phyloP scores from a whole-genome alignment of 2,888 invertebrate genomes.

The Auanema sp. region DNA sequence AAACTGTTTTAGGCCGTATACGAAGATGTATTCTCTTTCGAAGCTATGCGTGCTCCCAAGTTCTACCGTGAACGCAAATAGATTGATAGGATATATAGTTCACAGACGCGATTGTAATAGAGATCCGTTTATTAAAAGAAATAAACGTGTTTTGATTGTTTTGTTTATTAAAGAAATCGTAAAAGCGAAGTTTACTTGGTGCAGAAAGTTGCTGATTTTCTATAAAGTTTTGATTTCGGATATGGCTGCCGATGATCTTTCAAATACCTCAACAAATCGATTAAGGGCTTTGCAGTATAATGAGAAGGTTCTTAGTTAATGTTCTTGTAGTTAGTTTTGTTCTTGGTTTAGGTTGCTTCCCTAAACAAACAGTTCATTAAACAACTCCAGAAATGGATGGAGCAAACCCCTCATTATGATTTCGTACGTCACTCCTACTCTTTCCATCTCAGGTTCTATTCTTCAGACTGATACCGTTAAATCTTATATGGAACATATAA shows the following conservation, averaged over 20 bases:
- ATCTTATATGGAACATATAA: slow-evolving; percentile 35
- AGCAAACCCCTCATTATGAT: slow-evolving; percentile 21
- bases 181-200: no score
- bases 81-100: slow-evolving; percentile 2
- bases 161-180: no score
- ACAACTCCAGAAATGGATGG: slow-evolving; percentile 14
- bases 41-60: slow-evolving; percentile 44
- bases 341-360: slow-evolving; percentile 10
- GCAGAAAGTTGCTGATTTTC: no score
- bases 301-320: no score
- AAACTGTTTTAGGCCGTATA: slow-evolving; percentile 35
- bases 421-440: slow-evolving; percentile 10
- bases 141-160: no score
- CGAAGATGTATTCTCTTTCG: slow-evolving; percentile 43
- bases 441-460: background rate
- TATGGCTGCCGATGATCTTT: no score
- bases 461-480: slow-evolving; percentile 34
- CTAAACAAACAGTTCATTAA: slow-evolving; percentile 19
- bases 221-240: no score
- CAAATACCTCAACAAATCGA: no score
- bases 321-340: no score
- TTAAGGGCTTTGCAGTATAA: no score
- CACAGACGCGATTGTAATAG: background rate
- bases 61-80: slow-evolving; percentile 49
- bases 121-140: background rate